A percentile compares a stretch with the other conserved stretches of the same genome.
phyloP scores from a whole-genome alignment of 2,113 vertebrate genomes.

The Mirza zaza region DNA sequence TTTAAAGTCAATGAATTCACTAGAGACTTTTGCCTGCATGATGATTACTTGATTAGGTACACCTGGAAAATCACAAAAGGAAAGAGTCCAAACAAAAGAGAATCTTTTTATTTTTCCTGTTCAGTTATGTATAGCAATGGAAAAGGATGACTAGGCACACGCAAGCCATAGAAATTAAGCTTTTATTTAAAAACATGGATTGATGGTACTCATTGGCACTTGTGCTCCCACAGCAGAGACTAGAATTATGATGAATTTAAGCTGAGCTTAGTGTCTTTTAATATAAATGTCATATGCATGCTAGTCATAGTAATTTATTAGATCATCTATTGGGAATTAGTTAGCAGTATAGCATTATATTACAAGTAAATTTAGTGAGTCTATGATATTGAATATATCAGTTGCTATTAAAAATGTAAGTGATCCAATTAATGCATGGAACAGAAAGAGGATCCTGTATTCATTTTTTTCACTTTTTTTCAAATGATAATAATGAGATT shows the following conservation, averaged over 20 bases:
- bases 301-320: background rate
- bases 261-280: background rate
- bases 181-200: background rate
- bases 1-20: background rate
- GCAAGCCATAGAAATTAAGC: background rate
- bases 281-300: background rate
- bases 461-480: background rate
- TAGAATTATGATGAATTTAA: background rate
- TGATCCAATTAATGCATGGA: background rate
- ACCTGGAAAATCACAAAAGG: background rate
- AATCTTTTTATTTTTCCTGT: background rate
- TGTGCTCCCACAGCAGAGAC: background rate
- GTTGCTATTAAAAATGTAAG: background rate
- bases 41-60: slow-evolving; percentile 26
- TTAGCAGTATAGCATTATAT: background rate
- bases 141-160: background rate
- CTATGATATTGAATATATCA: background rate
- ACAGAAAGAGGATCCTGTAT: background rate
- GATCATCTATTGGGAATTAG: background rate
- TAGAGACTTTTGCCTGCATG: background rate
- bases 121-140: background rate
- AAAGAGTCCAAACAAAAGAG: background rate
- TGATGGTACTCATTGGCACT: background rate
- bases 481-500: background rate
- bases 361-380: slow-evolving; percentile 1